Evolutionary conservation across 92 coral and sea anemone species (phyloP).

Genomic region (Zoanthus gigantus): DNA sequence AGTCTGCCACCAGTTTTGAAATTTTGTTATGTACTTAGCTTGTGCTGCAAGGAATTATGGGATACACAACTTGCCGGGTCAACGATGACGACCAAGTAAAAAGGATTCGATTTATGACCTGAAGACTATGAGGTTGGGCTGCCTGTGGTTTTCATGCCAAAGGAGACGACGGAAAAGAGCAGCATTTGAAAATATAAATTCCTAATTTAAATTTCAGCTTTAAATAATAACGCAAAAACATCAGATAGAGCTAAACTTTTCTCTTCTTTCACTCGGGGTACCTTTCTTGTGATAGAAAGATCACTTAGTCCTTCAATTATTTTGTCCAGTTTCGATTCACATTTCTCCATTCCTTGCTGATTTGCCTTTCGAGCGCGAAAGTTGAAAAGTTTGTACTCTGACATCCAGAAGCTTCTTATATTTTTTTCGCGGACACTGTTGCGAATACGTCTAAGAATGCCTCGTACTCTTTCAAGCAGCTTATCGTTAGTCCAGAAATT

Average conservation of each 20-base stretch:
- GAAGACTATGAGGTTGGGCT: too few species aligned
- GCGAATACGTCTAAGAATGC: conserved; percentile 48
- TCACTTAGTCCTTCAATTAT: conserved; percentile 12
- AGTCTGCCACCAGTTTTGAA: too few species aligned
- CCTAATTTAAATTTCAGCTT: too few species aligned
- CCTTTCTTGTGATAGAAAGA: not conserved
- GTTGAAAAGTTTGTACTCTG: conserved; percentile 67
- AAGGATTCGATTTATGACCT: too few species aligned
- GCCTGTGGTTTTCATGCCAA: too few species aligned
- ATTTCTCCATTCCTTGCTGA: conserved; percentile 10
- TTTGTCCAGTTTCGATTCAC: conserved; percentile 5
- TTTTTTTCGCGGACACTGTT: conserved; percentile 49
- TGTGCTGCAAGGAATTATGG: too few species aligned
- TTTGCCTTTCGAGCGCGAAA: conserved; percentile 61
- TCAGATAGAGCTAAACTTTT: not conserved
- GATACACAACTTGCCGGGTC: too few species aligned
- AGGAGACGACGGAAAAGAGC: too few species aligned
- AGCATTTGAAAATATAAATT: too few species aligned
- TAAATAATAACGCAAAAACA: too few species aligned
- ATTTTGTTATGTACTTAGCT: too few species aligned
- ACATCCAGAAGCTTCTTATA: conserved; percentile 68
- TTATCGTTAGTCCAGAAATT: conserved; percentile 39
- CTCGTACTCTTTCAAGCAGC: conserved; percentile 41
- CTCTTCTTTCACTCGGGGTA: not conserved
- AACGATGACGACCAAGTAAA: too few species aligned